Base-by-base conservation (phyloP, 1,140 invertebrate genomes). In the Dreissena rostriformis region DNA sequence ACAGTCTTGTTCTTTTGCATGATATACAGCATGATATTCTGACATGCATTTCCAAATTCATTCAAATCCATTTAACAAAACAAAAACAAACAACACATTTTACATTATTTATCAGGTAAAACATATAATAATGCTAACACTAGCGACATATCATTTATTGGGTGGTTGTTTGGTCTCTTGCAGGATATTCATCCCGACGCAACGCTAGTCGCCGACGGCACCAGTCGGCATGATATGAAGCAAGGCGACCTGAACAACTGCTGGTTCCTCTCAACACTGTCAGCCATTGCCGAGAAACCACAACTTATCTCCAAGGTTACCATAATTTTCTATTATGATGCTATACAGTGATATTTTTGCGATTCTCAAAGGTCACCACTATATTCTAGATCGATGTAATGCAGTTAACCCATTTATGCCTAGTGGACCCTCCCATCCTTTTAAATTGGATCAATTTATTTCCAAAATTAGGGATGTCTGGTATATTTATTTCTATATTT, bases 231-330 rank as follows among this genome's bases (percentile, higher is more conserved):
- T 86, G 90, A 91, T 66, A 88, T 91, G 88, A 88, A 86, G 68
- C 91, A 91, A 76, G 91, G 91, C 0, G 88, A 91, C 57, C 82
- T 91, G 11, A 90, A 91, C 28, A 84, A 91, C 74, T 90, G 90
- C 76, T 91, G 90, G 90, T 91, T 91, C 67, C 70, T 91, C 0
- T 90, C 90, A 0, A 90, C 89, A 0, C 73, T 91, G 53, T 91
- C 90, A 15, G 86, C 88, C 49, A 90, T 91, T 28, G 90, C 90
- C 15, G 89, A 90, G 57, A 90, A 90, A 83, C 86, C 88, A 12
- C 89, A 90, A 76, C 86, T 90, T 12, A 90, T 90, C 65, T 80
- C 86, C 14, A 90, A 90, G 85, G 90, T 90, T 80, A 57, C 8
- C 39, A 39, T 8, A 39, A 2, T 39, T 39, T 39, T 39, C 39